A percentile compares a stretch with the other conserved stretches of the same genome.
These are phyloP conservation scores for Saccostrea echinata DNA, from an alignment of 1,140 invertebrate genomes.

Conservation along the genomic window DNA sequence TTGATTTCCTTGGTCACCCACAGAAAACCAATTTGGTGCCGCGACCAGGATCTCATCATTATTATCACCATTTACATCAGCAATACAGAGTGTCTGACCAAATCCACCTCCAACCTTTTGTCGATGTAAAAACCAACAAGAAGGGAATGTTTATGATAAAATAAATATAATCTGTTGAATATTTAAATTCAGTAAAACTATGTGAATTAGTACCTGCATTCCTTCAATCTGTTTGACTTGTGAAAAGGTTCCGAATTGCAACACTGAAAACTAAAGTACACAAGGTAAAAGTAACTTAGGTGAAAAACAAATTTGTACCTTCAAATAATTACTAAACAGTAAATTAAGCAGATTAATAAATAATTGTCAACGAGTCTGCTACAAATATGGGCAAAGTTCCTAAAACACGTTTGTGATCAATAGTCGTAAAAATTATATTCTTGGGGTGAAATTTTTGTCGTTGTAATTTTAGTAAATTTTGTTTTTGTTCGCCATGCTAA, in stretches of 20 bases:
- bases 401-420: too few species aligned
- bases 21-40: constrained; percentile 17
- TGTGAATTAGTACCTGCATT: background rate
- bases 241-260: background rate
- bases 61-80: background rate
- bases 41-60: constrained; percentile 20
- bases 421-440: too few species aligned
- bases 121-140: background rate
- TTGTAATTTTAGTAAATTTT: too few species aligned
- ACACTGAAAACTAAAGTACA: constrained; percentile 7
- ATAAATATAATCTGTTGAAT: background rate
- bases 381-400: too few species aligned
- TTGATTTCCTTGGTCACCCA: background rate
- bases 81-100: constrained; percentile 22
- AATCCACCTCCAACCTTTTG: background rate
- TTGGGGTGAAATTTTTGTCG: too few species aligned
- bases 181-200: background rate
- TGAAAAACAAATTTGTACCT: too few species aligned
- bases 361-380: too few species aligned
- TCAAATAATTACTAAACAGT: too few species aligned
- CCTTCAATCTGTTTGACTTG: constrained; percentile 20
- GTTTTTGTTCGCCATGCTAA: too few species aligned
- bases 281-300: too few species aligned
- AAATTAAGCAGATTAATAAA: too few species aligned
- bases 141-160: background rate